phyloP scores from a whole-genome alignment of 1,140 invertebrate genomes.

The Lordiphosa clarofinis region DNA sequence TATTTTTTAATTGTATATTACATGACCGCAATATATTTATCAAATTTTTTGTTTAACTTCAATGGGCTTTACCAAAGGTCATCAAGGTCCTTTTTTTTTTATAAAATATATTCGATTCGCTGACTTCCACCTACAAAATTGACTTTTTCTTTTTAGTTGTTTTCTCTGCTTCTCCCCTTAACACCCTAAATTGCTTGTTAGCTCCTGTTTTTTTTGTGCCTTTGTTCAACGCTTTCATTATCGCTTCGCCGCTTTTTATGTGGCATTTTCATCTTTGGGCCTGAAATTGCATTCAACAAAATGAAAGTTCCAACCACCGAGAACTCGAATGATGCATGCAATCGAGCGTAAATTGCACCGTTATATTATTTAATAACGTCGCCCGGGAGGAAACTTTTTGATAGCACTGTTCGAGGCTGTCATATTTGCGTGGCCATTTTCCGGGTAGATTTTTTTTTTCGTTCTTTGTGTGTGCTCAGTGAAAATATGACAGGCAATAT shows the following conservation, averaged over 20 bases:
- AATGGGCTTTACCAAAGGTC: neutral
- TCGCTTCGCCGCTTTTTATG: conserved; percentile 20
- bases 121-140: conserved; percentile 18
- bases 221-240: conserved; percentile 52
- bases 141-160: conserved; percentile 31
- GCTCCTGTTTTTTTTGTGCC: conserved; percentile 38
- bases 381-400: conserved; percentile 24
- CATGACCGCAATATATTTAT: conserved; percentile 4
- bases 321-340: conserved; percentile 45
- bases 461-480: neutral
- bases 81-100: neutral
- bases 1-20: no score
- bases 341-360: conserved; percentile 58
- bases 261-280: conserved; percentile 5
- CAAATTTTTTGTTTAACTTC: neutral
- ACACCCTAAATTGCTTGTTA: conserved; percentile 53
- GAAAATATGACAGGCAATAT: conserved; percentile 28
- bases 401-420: conserved; percentile 13
- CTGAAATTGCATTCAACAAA: conserved; percentile 52
- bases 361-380: conserved; percentile 67
- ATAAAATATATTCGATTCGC: no score
- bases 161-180: neutral
- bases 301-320: conserved; percentile 27
- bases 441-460: neutral
- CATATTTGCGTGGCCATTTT: conserved; percentile 39